Conservation (phyloP, 1,140 invertebrate species). For the Meteorus sp. region DNA sequence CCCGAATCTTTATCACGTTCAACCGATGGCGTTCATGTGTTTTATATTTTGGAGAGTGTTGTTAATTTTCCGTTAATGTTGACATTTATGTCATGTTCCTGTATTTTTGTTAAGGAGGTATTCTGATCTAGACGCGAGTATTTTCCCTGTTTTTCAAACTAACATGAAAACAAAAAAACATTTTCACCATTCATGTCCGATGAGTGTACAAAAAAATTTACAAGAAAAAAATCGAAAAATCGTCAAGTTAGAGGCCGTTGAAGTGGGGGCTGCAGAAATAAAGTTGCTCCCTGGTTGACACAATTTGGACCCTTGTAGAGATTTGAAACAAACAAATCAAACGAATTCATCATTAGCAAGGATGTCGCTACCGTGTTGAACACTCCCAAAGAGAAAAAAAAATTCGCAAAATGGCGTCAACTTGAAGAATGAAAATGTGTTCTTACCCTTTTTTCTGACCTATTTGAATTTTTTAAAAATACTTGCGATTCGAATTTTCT, state of each 20-base stretch:
- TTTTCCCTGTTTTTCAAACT: neutral
- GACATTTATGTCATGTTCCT: too few relatives aligned
- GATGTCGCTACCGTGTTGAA: constrained; percentile 1
- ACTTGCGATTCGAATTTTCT: neutral
- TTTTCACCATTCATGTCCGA: neutral
- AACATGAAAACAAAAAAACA: constrained; percentile 4
- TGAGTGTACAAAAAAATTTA: constrained; percentile 2
- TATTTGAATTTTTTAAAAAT: neutral
- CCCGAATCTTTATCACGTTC: too few relatives aligned
- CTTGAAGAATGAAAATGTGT: constrained; percentile 3
- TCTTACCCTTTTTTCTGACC: neutral
- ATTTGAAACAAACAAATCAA: constrained; percentile 1
- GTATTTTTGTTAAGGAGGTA: too few relatives aligned
- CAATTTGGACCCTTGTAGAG: constrained; percentile 3
- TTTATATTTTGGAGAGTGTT: too few relatives aligned
- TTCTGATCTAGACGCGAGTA: constrained; percentile 3
- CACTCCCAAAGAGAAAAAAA: neutral
- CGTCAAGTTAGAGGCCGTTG: neutral
- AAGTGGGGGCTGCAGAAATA: neutral
- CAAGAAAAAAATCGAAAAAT: constrained; percentile 1
- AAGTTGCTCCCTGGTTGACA: constrained; percentile 7
- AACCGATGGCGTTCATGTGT: too few relatives aligned
- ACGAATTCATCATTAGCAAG: constrained; percentile 12
- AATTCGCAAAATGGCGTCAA: constrained; percentile 13
- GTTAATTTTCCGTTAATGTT: too few relatives aligned